These are phyloP conservation scores for Orthonychiurus folsomi DNA, from an alignment of 2,888 invertebrate species.

Conservation along the genomic window DNA sequence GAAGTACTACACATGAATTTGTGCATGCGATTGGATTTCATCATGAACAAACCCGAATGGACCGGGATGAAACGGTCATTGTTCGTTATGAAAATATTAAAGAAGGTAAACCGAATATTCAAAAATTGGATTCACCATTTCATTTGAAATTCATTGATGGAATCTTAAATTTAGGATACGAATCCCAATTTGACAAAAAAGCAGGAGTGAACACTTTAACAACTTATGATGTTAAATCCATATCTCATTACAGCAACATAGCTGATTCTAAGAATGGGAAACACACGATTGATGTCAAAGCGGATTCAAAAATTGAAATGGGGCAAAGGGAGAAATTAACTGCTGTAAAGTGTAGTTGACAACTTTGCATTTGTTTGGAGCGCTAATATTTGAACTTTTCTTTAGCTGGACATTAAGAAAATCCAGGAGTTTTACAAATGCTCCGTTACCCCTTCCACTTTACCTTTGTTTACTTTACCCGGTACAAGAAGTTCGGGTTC, in stretches of 20 bases:
- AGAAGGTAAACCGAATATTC: slow-evolving; percentile 38
- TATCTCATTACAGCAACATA: neutral
- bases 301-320: neutral
- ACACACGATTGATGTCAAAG: neutral
- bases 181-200: neutral
- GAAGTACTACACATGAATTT: slow-evolving; percentile 45
- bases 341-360: no score
- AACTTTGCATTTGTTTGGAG: no score
- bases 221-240: neutral
- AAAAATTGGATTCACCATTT: neutral
- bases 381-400: no score
- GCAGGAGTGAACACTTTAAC: neutral
- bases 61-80: slow-evolving; percentile 44
- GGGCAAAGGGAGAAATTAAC: neutral
- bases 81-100: slow-evolving; percentile 43
- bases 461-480: no score
- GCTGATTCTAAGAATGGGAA: neutral
- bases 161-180: neutral
- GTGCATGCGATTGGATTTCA: slow-evolving; percentile 46
- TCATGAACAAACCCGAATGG: slow-evolving; percentile 45
- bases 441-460: no score
- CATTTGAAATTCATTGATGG: neutral
- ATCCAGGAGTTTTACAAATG: no score
- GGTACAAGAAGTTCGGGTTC: no score
- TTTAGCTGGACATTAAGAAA: no score